Conservation (phyloP, 2,888 invertebrate genomes). For the Crossocerus cetratus region DNA sequence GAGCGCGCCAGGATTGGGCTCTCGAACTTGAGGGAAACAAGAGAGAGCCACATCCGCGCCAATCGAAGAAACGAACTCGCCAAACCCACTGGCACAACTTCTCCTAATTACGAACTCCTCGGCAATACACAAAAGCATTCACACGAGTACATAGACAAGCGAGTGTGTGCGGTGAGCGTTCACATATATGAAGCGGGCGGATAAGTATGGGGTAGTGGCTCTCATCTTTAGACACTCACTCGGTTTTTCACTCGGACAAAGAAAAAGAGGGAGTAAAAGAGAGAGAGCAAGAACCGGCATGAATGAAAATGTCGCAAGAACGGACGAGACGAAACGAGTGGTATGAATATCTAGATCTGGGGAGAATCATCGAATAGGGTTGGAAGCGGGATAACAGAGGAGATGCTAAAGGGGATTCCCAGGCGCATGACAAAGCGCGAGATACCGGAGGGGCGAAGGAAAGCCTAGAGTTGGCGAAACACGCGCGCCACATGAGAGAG, state of each 20-base stretch:
- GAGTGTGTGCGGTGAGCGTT: no score
- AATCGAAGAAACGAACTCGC: no score
- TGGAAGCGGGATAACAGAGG: slow-evolving; percentile 15
- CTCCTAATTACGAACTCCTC: no score
- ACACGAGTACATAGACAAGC: no score
- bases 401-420: slow-evolving; percentile 10
- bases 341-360: slow-evolving; percentile 9
- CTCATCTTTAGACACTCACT: background rate
- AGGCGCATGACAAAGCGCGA: background rate
- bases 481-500: no score
- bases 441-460: background rate
- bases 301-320: background rate
- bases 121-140: no score
- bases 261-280: no score
- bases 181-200: no score
- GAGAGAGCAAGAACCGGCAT: background rate
- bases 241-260: background rate
- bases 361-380: slow-evolving; percentile 2
- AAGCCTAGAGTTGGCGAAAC: background rate
- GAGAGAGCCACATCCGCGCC: no score
- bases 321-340: slow-evolving; percentile 10
- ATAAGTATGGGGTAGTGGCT: no score
- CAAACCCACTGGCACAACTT: no score
- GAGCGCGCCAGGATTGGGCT: background rate
- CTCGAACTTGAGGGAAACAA: background rate